phyloP scores from a whole-genome alignment of 2,888 invertebrate species.

The Creontiades dilutus region DNA sequence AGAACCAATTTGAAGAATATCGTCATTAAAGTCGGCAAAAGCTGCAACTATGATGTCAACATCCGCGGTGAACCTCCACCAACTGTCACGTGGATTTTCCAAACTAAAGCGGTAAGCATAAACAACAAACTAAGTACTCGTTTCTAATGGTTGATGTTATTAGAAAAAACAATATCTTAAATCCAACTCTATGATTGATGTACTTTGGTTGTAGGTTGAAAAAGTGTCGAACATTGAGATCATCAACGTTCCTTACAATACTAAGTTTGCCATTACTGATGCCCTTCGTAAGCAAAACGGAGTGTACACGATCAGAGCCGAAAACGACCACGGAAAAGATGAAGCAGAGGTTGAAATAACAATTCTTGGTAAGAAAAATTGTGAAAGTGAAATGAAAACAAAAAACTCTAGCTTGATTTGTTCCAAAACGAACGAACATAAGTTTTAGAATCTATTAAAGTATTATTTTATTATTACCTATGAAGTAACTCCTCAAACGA shows the following conservation, averaged over 20 bases:
- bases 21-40: conserved; percentile 93
- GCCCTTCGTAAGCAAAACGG: conserved; percentile 91
- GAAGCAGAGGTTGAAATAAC: conserved; percentile 96
- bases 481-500: no score
- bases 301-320: conserved; percentile 92
- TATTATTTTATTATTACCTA: no score
- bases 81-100: conserved; percentile 93
- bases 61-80: conserved; percentile 98
- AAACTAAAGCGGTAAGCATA: conserved; percentile 82
- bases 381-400: not conserved
- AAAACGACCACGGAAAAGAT: conserved; percentile 94
- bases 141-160: not conserved
- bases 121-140: not conserved
- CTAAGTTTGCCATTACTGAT: conserved; percentile 90
- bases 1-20: conserved; percentile 94
- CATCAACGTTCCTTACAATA: conserved; percentile 93
- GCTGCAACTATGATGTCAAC: conserved; percentile 94
- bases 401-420: no score
- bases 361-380: conserved; percentile 83
- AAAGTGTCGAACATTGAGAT: conserved; percentile 87
- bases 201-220: conserved; percentile 79
- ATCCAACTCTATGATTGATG: no score
- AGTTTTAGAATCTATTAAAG: no score
- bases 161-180: not conserved
- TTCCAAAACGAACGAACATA: no score